phyloP scores from a whole-genome alignment of 2,888 invertebrate species.

The Dicyrtomina minuta region DNA sequence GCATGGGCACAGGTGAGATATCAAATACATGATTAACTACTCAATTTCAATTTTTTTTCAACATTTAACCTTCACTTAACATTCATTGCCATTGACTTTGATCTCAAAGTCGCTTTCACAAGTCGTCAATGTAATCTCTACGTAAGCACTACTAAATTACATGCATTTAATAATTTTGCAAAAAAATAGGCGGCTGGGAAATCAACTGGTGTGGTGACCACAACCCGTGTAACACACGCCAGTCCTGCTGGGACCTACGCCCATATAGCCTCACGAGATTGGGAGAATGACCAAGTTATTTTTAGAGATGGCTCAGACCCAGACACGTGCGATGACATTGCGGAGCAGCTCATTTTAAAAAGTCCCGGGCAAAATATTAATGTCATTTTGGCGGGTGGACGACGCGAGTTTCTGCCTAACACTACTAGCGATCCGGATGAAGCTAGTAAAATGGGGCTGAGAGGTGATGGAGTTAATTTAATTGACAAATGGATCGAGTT shows the following conservation, averaged over 20 bases:
- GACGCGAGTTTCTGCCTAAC: slow-evolving; percentile 66
- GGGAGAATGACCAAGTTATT: slow-evolving; percentile 67
- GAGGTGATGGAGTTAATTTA: slow-evolving; percentile 68
- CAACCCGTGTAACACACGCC: slow-evolving; percentile 76
- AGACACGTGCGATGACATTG: slow-evolving; percentile 69
- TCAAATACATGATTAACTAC: no score
- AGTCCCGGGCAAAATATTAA: slow-evolving; percentile 69
- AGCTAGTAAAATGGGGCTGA: slow-evolving; percentile 58
- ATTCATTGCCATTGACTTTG: no score
- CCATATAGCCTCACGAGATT: slow-evolving; percentile 69
- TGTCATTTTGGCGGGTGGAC: slow-evolving; percentile 77
- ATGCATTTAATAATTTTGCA: no score
- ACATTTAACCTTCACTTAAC: no score
- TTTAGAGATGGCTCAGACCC: slow-evolving; percentile 58
- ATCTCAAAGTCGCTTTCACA: no score
- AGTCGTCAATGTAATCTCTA: no score
- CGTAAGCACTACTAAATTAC: no score
- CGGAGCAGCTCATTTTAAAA: slow-evolving; percentile 68
- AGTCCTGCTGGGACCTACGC: slow-evolving; percentile 72
- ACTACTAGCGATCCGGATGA: slow-evolving; percentile 58
- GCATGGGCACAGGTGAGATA: slow-evolving; percentile 48
- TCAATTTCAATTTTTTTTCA: no score
- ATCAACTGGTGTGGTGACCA: slow-evolving; percentile 65
- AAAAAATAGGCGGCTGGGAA: slow-evolving; percentile 54
- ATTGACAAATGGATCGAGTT: slow-evolving; percentile 65